Base-by-base conservation (phyloP, 1,140 invertebrate genomes). In the Onthophagus taurus region DNA sequence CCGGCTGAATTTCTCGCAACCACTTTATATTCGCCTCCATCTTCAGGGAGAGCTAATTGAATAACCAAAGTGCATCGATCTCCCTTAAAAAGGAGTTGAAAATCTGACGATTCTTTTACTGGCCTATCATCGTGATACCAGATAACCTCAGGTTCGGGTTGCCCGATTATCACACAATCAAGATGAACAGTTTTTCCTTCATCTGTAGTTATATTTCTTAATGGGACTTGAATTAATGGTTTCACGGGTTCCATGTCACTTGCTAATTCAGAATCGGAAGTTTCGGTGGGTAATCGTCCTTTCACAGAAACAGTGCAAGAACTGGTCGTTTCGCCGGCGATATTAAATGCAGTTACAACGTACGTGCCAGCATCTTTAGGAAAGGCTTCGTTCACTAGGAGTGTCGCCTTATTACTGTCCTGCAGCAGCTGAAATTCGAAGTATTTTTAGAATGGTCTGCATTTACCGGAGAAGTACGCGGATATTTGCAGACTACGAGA, bases 61-160 rank as follows among this genome's bases (percentile, higher is more conserved):
- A 90, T 86, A 7, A 87, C 68, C 8, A 91, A 61, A 0, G 85
- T 84, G 53, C 85, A 89, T 9, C 77, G 77, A 61, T 89, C 84
- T 8, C 84, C 85, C 60, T 85, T 82, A 59, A 89, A 88, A 0
- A 86, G 66, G 7, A 86, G 58, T 53, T 86, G 82, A 54, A 86
- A 77, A 61, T 92, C 87, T 17, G 77, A 73, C 1, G 85, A 89
- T 62, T 88, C 87, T 60, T 88, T 87, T 1, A 94, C 78, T 9
- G 89, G 86, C 30, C 77, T 68, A 43, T 80, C 79, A 54, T 91
- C 78, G 53, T 90, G 88, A 52, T 88, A 85, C 87, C 87, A 91
- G 54, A 87, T 88, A 0, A 91, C 84, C 68, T 87, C 85, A 0
- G 87, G 88, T 63, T 87, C 84, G 1, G 88, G 88, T 57, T 86